Evolutionary conservation across 2,113 vertebrate species (phyloP), one percentile per base, ranked within the genome.

Genomic region (Pseudorasbora parva): DNA sequence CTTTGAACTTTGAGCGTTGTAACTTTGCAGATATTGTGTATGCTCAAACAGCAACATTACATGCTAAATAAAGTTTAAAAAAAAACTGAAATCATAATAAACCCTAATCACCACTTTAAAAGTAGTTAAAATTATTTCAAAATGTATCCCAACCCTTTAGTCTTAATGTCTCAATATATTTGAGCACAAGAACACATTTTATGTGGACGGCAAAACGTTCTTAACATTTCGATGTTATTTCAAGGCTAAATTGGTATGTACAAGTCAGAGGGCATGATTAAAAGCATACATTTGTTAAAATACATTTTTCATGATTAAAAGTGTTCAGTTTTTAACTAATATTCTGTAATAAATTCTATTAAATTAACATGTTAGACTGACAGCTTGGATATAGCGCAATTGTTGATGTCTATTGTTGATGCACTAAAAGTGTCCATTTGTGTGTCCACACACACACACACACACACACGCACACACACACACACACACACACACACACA

Each of bases 361-460:
- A 86, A 86, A 77, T 85, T 85, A 72, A 9, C 19, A n/a, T 2
- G 2, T 49, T 9, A 12, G 27, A 33, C 47, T 56, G 27, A 56
- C 47, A 60, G 8, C 19, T 41, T 51, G 25, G 3, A 15, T 17
- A 54, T 27, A 78, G 27, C 8, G 41, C 72, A 17, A 68, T 2
- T 43, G 59, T 37, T 51, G 60, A 78, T 73, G 23, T 62, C 43
- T 73, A 9, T 60, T 79, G 37, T 84, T 25, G 45, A 54, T 41
- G 72, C 19, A 37, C 14, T 76, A 66, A 54, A 14, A 43, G 49
- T 9, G 45, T 23, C 15, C 82, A 77, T 51, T 41, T 49, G 51
- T 66, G 66, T 25, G 14, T 49, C 19, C 81, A 54, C 71, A 7
- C 60, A 19, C 25, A 69, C 57, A 11, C 76, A 81, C 68, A 47